Evolutionary conservation across 2,113 vertebrate genomes (phyloP), one percentile per base, ranked within the genome.

Genomic region (Rhea americana): DNA sequence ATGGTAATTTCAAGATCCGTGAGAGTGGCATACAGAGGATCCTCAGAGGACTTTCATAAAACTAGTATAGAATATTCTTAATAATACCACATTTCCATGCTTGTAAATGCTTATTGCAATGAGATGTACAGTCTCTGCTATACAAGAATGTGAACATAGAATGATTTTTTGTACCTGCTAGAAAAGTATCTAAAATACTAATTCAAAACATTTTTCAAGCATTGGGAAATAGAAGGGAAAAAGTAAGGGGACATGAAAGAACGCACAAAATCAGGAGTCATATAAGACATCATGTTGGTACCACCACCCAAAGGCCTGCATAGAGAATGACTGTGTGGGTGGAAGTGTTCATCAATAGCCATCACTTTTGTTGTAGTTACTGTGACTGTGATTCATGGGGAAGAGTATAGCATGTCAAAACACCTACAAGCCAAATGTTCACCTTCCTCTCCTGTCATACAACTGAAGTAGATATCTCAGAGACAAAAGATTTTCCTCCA

Each of bases 381-480:
- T 3, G 0, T 73, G 76, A 70, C 67, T 80, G 45, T 88, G 72
- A 93, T 86, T 94, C 87, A 55, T 61, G n/a, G 20, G 47, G 51
- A 67, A 71, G 63, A 88, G 13, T 5, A 32, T n/a, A 58, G 37
- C 25, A 20, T 83, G 50, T 93, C 72, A 94, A 90, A 96, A 88
- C 41, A 88, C 86, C 83, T 86, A 84, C 86, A 24, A 50, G 47
- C 70, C 94, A 92, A 92, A 92, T 89, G 77, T 66, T 88, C 41
- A 6, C 50, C 26, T 58, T 56, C 15, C 53, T 56, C 17, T 83
- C 37, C 47, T 74, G 30, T 78, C 55, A 74, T 41, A 50, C 17
- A 88, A 21, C 41, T 71, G 55, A 53, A 66, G 15, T 6, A 77
- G 61, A 35, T 26, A 80, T 77, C 43, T 76, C 53, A 77, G n/a